These are phyloP conservation scores for Lottia gigantea DNA, from an alignment of 2,888 invertebrate species.

Conservation along the genomic window DNA sequence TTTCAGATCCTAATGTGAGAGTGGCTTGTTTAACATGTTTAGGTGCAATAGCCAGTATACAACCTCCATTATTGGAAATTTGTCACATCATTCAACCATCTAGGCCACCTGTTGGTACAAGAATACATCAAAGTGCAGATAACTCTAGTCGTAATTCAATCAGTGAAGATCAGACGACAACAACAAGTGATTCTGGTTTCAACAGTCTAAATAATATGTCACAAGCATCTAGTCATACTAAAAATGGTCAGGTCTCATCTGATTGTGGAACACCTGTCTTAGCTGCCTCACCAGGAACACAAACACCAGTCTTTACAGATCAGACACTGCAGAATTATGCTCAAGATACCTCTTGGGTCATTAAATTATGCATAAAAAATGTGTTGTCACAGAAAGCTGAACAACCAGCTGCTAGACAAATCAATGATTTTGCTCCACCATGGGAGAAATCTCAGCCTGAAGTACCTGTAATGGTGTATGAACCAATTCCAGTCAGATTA, in stretches of 20 bases:
- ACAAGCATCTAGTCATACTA: conserved; percentile 17
- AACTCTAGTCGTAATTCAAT: conserved; percentile 9
- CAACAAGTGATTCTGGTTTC: conserved; percentile 20
- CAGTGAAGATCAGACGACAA: conserved; percentile 12
- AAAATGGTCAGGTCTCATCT: conserved; percentile 16
- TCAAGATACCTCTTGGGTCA: conserved; percentile 61
- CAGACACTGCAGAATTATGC: conserved; percentile 46
- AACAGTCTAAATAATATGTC: conserved; percentile 15
- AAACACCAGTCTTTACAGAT: conserved; percentile 55
- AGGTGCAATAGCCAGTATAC: conserved; percentile 65
- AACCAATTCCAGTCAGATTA: conserved; percentile 77
- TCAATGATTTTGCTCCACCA: not conserved
- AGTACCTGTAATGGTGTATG: conserved; percentile 24
- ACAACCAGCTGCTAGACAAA: not conserved
- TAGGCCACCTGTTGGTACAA: conserved; percentile 42
- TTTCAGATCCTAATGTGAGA: conserved; percentile 68
- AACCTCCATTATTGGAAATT: conserved; percentile 66
- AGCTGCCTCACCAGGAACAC: conserved; percentile 46
- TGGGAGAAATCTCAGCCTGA: conserved; percentile 13
- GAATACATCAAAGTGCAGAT: conserved; percentile 17
- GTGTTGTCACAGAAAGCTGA: conserved; percentile 44
- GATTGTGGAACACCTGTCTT: conserved; percentile 42
- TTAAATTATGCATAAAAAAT: conserved; percentile 63
- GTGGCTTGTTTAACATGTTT: conserved; percentile 68
- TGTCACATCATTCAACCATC: conserved; percentile 60